Evolutionary conservation across 2,797 vertebrate genomes (phyloP).

Genomic region (Cynopterus sphinx): DNA sequence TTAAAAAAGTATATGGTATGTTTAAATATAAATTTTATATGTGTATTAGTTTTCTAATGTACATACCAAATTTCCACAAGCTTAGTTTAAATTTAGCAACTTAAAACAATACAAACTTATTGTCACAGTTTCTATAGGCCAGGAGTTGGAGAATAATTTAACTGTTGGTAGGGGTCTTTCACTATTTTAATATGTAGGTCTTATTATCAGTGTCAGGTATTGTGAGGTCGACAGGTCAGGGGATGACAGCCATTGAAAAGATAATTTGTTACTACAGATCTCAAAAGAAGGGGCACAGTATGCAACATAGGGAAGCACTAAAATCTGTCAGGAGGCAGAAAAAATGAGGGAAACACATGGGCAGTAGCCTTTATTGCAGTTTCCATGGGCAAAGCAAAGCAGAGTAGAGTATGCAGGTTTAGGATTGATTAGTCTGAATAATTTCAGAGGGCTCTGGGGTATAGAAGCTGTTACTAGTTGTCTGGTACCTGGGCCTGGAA

Average conservation of each 20-base stretch:
- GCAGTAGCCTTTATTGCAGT: background rate
- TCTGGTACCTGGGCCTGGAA: background rate
- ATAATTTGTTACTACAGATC: background rate
- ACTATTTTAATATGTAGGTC: background rate
- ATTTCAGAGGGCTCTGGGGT: background rate
- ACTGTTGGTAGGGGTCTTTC: background rate
- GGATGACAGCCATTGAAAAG: background rate
- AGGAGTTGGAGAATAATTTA: constrained; percentile 1
- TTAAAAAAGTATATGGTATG: background rate
- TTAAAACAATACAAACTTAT: constrained; percentile 43
- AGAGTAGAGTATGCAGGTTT: background rate
- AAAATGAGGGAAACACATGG: background rate
- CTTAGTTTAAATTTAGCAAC: background rate
- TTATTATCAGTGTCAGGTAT: constrained; percentile 9
- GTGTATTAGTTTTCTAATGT: background rate
- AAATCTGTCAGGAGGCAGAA: background rate
- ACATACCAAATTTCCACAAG: background rate
- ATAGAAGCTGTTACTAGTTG: background rate
- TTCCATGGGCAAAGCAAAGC: background rate
- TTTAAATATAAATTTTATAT: constrained; percentile 43
- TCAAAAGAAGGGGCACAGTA: background rate
- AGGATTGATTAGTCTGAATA: background rate
- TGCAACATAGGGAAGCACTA: background rate
- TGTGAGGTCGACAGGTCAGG: background rate
- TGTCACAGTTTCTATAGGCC: background rate